Evolutionary conservation across 2,888 invertebrate species (phyloP), one percentile per base, ranked within the genome.

Genomic region (Nomada goodeniana): DNA sequence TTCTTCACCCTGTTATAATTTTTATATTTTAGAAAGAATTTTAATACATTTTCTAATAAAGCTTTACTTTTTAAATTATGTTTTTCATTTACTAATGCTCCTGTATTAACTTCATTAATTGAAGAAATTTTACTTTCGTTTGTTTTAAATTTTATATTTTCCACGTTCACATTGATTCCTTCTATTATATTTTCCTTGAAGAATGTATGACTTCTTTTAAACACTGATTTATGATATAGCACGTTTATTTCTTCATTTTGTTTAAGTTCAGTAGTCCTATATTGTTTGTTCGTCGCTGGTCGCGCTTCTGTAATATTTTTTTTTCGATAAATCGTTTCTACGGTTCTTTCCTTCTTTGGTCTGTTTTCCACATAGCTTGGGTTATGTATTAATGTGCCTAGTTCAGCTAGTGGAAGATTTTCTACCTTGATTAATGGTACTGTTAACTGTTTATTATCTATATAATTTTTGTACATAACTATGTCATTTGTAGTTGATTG

Each of bases 361-460:
- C 13, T n/a, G 1, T 47, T 42, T 61, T 44, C 7, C 2, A 23
- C 36, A 57, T 7, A 47, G 7, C n/a, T 10, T 1, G 53, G 5
- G 13, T 5, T 29, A 10, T 0, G 2, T 23, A 72, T 29, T 20
- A 72, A 55, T 52, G 29, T 55, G 13, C 18, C 63, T 57, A 77
- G 50, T 44, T 78, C 55, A 13, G 61, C 26, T 15, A 55, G 55
- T n/a, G 80, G 11, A 11, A 78, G 50, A 23, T 80, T n/a, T 47
- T 80, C 80, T 15, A 78, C 26, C 52, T 36, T 78, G 9, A 59
- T 36, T 2, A 80, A 63, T 11, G 72, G 63, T 57, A 80, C 0
- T 44, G n/a, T 15, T 18, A 78, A 63, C 7, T 57, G 13, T 57
- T 55, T 80, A n/a, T 0, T 57, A 20, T 4, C 10, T 13, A 0